Evolutionary conservation across 2,113 vertebrate genomes (phyloP).

Genomic region (Pachycephala philippinensis): DNA sequence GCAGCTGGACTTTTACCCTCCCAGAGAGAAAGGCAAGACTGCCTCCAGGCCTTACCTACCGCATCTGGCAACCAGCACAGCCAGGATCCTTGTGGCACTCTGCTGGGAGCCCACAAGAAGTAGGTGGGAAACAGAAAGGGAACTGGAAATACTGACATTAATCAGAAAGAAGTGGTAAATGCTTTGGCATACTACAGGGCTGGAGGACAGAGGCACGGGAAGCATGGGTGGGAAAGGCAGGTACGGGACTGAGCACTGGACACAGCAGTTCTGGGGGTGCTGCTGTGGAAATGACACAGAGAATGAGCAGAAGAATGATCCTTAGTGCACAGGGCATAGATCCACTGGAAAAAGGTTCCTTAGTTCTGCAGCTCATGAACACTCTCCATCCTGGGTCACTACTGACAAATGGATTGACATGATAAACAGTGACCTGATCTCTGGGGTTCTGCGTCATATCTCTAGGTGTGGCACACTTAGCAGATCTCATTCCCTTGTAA

Average conservation of each 20-base stretch:
- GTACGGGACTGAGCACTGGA: neutral
- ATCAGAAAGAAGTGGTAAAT: neutral
- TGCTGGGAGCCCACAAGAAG: neutral
- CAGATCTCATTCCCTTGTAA: neutral
- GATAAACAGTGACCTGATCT: neutral
- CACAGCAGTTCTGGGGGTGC: neutral
- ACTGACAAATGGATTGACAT: neutral
- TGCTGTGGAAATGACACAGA: neutral
- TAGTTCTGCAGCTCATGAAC: neutral
- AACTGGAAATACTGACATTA: neutral
- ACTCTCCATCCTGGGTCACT: neutral
- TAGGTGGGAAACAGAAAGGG: neutral
- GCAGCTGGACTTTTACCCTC: neutral
- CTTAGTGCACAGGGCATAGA: neutral
- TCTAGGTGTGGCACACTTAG: neutral
- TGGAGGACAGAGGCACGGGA: neutral
- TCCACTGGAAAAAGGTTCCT: neutral
- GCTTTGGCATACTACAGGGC: neutral
- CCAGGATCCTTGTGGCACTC: fast-evolving
- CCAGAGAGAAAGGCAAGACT: neutral
- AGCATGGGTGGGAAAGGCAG: neutral
- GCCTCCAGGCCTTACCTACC: neutral
- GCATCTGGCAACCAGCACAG: neutral
- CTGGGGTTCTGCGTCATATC: neutral
- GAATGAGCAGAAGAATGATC: neutral